A percentile compares a stretch with the other conserved stretches of the same genome.
Evolutionary conservation across 2,797 vertebrate species (phyloP).

Genomic region (Kryptolebias ocellatus): DNA sequence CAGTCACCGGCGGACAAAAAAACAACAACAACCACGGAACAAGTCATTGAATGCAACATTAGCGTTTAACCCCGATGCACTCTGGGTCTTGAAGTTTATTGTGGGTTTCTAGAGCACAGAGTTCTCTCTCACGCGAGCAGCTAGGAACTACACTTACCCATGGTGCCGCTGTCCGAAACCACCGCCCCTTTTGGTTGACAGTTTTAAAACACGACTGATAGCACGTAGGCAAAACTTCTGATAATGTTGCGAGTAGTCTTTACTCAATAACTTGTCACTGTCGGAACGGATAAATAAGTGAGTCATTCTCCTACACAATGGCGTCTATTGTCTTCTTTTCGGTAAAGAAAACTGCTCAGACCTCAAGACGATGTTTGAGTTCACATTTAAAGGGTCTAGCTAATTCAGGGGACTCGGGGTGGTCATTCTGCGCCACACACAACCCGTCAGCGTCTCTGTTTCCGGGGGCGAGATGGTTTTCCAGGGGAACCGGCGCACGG

Average conservation of each 20-base stretch:
- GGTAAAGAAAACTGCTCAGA: slow-evolving; percentile 52
- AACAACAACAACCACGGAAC: background rate
- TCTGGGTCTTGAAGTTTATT: slow-evolving; percentile 58
- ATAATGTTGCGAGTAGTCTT: slow-evolving; percentile 25
- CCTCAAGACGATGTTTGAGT: slow-evolving; percentile 46
- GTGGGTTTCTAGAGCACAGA: accelerated
- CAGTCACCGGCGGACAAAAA: background rate
- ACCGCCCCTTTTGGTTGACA: slow-evolving; percentile 35
- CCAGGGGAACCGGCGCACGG: slow-evolving; percentile 48
- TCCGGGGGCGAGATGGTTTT: slow-evolving; percentile 58
- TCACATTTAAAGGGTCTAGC: slow-evolving; percentile 34
- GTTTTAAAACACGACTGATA: slow-evolving; percentile 18
- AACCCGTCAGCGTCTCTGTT: slow-evolving; percentile 23
- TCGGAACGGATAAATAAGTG: background rate
- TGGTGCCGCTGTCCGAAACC: slow-evolving; percentile 8
- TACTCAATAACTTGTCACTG: too few relatives aligned
- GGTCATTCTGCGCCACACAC: slow-evolving; percentile 15
- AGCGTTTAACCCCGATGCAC: slow-evolving; percentile 1
- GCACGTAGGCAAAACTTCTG: slow-evolving; percentile 58
- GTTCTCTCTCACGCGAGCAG: accelerated
- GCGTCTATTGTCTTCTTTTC: slow-evolving; percentile 58
- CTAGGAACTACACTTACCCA: slow-evolving; percentile 71
- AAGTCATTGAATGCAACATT: slow-evolving; percentile 5
- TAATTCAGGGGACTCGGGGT: slow-evolving; percentile 4
- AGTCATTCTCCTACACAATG: slow-evolving; percentile 38